Percentiles rank a stretch among this genome's conserved stretches.
phyloP scores from a whole-genome alignment of 2,888 invertebrate genomes.

The Neria commutata region DNA sequence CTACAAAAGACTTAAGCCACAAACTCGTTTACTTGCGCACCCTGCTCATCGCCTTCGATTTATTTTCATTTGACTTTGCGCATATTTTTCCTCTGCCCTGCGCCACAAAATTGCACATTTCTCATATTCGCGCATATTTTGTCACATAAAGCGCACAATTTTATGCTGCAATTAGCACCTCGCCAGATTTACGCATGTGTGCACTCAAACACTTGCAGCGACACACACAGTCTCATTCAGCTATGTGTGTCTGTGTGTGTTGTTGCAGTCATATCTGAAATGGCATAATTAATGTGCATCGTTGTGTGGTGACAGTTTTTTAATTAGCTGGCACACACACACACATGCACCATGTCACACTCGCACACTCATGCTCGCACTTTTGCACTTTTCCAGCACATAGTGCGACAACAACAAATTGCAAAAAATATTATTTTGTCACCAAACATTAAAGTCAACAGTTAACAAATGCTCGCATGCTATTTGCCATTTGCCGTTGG shows the following conservation, averaged over 20 bases:
- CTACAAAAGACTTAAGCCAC: not conserved
- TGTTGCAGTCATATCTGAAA: not conserved
- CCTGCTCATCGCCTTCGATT: no score
- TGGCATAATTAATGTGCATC: not conserved
- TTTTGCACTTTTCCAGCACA: no score
- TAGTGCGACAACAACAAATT: constrained; percentile 17
- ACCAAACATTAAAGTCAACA: not conserved
- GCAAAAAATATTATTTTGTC: constrained; percentile 21
- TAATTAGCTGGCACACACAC: constrained; percentile 40
- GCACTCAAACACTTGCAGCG: constrained; percentile 18
- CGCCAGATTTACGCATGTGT: constrained; percentile 29
- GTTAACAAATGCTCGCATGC: not conserved
- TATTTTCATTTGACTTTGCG: not conserved
- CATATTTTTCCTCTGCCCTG: not conserved
- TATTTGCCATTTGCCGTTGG: no score
- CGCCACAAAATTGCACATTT: not conserved
- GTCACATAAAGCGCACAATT: constrained; percentile 41
- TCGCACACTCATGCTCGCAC: not conserved
- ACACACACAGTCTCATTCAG: no score
- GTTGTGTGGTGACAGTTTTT: constrained; percentile 49
- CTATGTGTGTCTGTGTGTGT: no score
- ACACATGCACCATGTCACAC: constrained; percentile 8
- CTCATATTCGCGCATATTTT: no score
- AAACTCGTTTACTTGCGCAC: no score
- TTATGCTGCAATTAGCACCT: constrained; percentile 47